These are phyloP conservation scores for Hemaris fuciformis DNA, from an alignment of 2,888 invertebrate species.

Conservation along the genomic window DNA sequence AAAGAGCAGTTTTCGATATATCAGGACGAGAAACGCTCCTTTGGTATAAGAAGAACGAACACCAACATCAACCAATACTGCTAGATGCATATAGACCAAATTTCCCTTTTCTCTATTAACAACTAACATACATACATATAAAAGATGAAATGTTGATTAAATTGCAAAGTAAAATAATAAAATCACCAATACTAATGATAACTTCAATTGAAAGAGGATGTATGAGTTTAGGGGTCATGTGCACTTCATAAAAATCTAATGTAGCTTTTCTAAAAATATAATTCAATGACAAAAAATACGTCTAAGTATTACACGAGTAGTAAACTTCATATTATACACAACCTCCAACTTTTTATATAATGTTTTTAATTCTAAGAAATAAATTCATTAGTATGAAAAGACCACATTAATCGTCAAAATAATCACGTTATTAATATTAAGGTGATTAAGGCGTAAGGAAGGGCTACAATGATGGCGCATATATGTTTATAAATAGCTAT, in stretches of 20 bases:
- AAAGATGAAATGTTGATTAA: no score
- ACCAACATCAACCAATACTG: no score
- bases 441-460: constrained; percentile 3
- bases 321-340: neutral
- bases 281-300: neutral
- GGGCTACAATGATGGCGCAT: neutral
- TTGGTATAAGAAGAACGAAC: no score
- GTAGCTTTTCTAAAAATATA: neutral
- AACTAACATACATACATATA: no score
- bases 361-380: neutral
- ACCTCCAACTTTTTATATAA: neutral
- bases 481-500: neutral
- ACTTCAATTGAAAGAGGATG: no score
- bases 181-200: no score
- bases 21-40: no score
- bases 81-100: no score
- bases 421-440: neutral
- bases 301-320: neutral
- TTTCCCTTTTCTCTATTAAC: no score
- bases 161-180: no score
- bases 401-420: neutral
- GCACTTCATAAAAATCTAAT: neutral
- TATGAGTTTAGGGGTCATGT: no score
- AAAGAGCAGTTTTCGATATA: no score
- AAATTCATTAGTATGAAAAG: neutral